Base-by-base conservation (phyloP, 2,113 vertebrate genomes). In the Syngnathoides biaculeatus region DNA sequence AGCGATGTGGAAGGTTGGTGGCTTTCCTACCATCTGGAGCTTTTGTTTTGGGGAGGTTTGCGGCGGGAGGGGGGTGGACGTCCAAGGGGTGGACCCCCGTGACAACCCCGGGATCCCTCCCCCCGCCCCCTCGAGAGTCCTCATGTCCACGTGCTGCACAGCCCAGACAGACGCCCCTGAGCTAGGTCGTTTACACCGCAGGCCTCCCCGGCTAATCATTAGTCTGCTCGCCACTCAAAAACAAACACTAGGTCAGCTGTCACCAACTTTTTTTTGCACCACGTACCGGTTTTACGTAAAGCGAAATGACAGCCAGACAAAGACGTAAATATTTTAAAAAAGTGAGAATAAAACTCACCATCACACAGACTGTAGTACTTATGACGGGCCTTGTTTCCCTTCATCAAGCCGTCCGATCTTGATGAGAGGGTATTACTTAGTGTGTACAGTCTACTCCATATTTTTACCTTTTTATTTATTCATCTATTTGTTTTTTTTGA, bases 11-110 rank as follows among this genome's bases (percentile, higher is more conserved):
- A 82, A 84, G 84, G 73, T 82, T 85, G 88, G 81, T 85, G 85
- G 84, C 88, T 90, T 87, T 91, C 84, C 82, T 85, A 89, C 91
- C 92, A 92, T 92, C 92, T 93, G 91, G 92, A 91, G 85, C 89
- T 90, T 92, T 92, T 92, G 89, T 92, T 89, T 90, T 83, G 87
- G 84, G 75, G 73, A 82, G 84, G 81, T 63, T 74, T 62, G 19
- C 38, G 55, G 11, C n/a, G 59, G 40, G 38, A 62, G 40, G 65
- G 69, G 71, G 84, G 78, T 60, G 72, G 76, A 52, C 69, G 60
- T 67, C 63, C 43, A 50, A 65, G 50, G 57, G 67, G 24, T 77
- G 69, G 72, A 73, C 69, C 56, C 45, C 50, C 19, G 55, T 26
- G 58, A 67, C 58, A 45, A 70, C 42, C 60, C 68, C 76, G 13